A percentile compares a stretch with the other conserved stretches of the same genome.
Conservation (phyloP, 2,113 vertebrate genomes). For the Pseudois nayaur region DNA sequence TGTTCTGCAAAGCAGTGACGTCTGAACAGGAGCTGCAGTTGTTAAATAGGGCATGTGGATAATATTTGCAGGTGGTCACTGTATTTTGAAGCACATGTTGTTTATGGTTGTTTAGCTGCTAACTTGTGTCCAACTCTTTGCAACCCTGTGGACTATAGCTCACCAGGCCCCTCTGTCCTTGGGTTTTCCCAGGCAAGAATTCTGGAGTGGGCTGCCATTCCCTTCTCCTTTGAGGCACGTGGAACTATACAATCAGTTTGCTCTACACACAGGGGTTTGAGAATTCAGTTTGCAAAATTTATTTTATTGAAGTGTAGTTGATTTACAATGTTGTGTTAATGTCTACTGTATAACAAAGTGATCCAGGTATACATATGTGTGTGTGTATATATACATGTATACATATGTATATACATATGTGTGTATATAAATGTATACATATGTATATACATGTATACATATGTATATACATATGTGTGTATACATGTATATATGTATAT, state of each 20-base stretch:
- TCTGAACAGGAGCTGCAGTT: neutral
- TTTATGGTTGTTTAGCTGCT: neutral
- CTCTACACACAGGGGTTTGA: neutral
- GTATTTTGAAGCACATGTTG: neutral
- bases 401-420: no score
- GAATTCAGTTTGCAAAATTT: neutral
- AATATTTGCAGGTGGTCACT: neutral
- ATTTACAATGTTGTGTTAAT: neutral
- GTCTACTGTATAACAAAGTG: neutral
- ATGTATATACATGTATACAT: neutral
- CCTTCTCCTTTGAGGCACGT: neutral
- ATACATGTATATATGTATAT: no score
- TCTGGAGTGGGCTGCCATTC: neutral
- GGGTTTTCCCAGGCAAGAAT: neutral
- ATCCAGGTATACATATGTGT: neutral
- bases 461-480: no score
- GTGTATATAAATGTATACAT: no score
- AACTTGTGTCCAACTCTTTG: neutral
- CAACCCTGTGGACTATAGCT: neutral
- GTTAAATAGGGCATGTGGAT: rapidly evolving
- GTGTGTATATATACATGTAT: no score
- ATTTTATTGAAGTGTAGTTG: neutral
- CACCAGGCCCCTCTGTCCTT: neutral
- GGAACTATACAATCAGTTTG: neutral
- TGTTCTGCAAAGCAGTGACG: neutral